Base-by-base conservation (phyloP, 2,113 vertebrate genomes). In the Ammodytes dubius region DNA sequence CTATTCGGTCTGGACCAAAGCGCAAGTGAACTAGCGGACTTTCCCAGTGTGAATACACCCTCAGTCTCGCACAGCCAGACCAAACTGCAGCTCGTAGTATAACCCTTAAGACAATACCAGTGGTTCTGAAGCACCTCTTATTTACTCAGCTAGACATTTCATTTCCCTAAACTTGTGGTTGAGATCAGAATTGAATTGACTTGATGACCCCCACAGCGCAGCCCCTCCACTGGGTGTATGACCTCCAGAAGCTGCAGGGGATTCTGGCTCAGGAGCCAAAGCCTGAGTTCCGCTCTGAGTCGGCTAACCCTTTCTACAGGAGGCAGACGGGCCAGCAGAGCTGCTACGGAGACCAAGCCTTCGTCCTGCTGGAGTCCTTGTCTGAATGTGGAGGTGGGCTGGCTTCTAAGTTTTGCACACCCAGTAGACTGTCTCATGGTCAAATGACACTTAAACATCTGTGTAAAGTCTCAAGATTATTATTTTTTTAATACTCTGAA, bases 141-240 rank as follows among this genome's bases (percentile, higher is more conserved):
- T 50, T 3, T 35, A 3, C 64, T 59, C 17, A 3, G 13, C 6
- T 8, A 63, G 17, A 5, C 4, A 50, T 15, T 65, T 7, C 2
- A 54, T 1, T 68, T 45, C 0, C 39, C 49, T 5, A 15, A 7
- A 8, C 7, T 0, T 70, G 11, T 37, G 19, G 2, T 46, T 65
- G 0, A 7, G 9, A 64, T 19, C 14, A 27, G 17, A 82, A 47
- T 15, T 19, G 27, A 15, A 53, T 10, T 65, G 11, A 66, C 50
- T 1, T 13, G 9, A 39, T 39, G 37, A 6, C 45, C 6, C 39
- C 11, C 47, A 13, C 78, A 95, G 95, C 94, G 0, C 94, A 95
- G 86, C 95, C 94, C 1, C 91, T 95, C 14, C 94, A 95, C 83
- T 95, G 95, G 95, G 86, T 95, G 10, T 95, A 95, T n/a, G 92